phyloP scores from a whole-genome alignment of 2,888 invertebrate species.

The Monoplex corrugatus region DNA sequence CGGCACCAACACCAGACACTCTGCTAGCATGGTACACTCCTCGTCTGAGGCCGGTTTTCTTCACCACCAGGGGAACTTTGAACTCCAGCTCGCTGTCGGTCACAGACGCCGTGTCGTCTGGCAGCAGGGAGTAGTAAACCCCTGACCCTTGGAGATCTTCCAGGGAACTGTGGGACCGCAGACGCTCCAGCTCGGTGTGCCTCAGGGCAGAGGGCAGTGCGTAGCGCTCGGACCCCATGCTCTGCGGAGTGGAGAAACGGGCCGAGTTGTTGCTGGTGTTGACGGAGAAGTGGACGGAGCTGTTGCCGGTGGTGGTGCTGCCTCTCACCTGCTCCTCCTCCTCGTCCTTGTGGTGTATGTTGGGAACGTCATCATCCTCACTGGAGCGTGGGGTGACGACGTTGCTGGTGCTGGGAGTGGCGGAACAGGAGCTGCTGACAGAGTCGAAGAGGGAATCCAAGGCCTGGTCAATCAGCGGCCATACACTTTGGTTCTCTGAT shows the following conservation, averaged over 20 bases:
- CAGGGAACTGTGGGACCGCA: neutral
- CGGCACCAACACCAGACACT: neutral
- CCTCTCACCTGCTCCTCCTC: neutral
- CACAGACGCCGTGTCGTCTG: conserved; percentile 42
- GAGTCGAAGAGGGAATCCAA: conserved; percentile 60
- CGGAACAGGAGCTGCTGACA: conserved; percentile 62
- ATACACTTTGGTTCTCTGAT: conserved; percentile 61
- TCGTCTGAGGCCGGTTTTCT: neutral
- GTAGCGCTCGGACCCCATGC: conserved; percentile 36
- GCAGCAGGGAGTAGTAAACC: conserved; percentile 33
- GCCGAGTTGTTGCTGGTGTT: neutral
- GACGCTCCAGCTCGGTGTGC: neutral
- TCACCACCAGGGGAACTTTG: neutral
- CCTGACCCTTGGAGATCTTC: conserved; percentile 24
- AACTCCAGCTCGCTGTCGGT: conserved; percentile 40
- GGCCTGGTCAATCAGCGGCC: conserved; percentile 65
- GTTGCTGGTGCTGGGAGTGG: conserved; percentile 58
- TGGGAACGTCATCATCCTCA: neutral
- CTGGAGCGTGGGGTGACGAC: conserved; percentile 38
- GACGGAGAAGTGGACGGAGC: neutral
- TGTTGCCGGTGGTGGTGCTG: neutral
- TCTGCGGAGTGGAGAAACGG: conserved; percentile 37
- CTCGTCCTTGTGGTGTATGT: neutral
- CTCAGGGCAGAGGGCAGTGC: conserved; percentile 19
- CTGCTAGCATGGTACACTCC: neutral